Percentiles rank a stretch among this genome's conserved stretches.
phyloP scores from a whole-genome alignment of 2,888 invertebrate species.

The Torymus tubicola region DNA sequence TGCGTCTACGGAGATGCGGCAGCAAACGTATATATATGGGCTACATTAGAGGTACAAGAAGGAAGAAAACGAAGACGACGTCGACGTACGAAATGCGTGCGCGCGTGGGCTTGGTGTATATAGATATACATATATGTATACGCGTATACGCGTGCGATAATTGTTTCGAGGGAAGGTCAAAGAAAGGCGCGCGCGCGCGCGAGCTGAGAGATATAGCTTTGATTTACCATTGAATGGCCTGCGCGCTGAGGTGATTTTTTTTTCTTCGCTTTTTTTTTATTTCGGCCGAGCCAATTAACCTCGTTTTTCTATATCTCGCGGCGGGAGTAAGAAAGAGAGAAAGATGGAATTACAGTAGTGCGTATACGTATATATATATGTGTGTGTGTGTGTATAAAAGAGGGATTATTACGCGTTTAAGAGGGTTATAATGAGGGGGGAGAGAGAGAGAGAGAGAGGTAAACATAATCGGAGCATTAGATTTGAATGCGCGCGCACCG shows the following conservation, averaged over 20 bases:
- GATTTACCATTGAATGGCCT: too few relatives aligned
- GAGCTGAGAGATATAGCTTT: background rate
- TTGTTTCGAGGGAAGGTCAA: conserved; percentile 16
- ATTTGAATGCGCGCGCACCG: too few relatives aligned
- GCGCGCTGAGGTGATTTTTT: too few relatives aligned
- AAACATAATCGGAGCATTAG: too few relatives aligned
- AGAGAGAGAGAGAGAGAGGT: too few relatives aligned
- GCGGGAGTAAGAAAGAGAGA: background rate
- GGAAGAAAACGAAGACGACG: too few relatives aligned
- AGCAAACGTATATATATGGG: too few relatives aligned
- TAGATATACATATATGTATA: too few relatives aligned
- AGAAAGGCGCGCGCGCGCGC: background rate
- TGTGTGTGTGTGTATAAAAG: background rate
- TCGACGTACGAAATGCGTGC: too few relatives aligned
- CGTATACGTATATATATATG: background rate
- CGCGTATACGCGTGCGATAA: background rate
- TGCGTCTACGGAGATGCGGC: too few relatives aligned
- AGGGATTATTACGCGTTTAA: background rate
- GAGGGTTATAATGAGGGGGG: conserved; percentile 12
- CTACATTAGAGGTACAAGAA: too few relatives aligned
- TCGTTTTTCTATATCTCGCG: conserved; percentile 5
- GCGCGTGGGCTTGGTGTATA: too few relatives aligned
- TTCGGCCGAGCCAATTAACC: conserved; percentile 37
- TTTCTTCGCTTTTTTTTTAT: background rate
- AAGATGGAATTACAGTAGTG: background rate